A percentile compares a stretch with the other conserved stretches of the same genome.
Conservation (phyloP, 1,140 invertebrate species). For the Drosophila oshimai region DNA sequence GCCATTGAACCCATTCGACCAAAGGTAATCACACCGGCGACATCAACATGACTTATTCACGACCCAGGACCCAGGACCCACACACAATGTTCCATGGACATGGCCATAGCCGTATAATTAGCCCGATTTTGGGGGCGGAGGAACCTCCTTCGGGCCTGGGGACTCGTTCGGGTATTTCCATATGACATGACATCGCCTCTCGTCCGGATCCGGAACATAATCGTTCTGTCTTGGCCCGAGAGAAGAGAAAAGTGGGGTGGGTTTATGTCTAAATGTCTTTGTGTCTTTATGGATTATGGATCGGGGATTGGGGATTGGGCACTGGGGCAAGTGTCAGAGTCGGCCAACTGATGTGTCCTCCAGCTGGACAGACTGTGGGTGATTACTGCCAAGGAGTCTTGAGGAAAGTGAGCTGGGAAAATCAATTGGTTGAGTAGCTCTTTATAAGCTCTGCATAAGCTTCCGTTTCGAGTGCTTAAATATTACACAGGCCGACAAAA, state of each 20-base stretch:
- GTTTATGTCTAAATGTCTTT: background rate
- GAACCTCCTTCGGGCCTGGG: background rate
- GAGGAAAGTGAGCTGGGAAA: too few relatives aligned
- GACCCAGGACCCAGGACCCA: background rate
- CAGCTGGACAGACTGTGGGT: too few relatives aligned
- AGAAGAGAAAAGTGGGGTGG: background rate
- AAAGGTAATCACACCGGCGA: conserved; percentile 47
- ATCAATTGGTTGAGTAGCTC: too few relatives aligned
- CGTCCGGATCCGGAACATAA: background rate
- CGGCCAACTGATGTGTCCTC: background rate
- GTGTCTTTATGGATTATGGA: conserved; percentile 24
- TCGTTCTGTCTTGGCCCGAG: background rate
- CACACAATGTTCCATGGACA: background rate
- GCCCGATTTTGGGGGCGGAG: background rate
- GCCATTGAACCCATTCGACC: conserved; percentile 39
- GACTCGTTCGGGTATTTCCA: background rate
- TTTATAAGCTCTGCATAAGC: too few relatives aligned
- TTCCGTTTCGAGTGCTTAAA: too few relatives aligned
- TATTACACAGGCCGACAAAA: too few relatives aligned
- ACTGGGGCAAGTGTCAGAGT: background rate
- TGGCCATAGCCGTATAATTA: conserved; percentile 36
- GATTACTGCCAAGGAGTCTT: too few relatives aligned
- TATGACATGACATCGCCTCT: conserved; percentile 7
- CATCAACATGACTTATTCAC: conserved; percentile 49
- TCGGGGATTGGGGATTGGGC: background rate